A percentile compares a stretch with the other conserved stretches of the same genome.
phyloP scores from a whole-genome alignment of 2,888 invertebrate genomes.

The Metalampra italica region DNA sequence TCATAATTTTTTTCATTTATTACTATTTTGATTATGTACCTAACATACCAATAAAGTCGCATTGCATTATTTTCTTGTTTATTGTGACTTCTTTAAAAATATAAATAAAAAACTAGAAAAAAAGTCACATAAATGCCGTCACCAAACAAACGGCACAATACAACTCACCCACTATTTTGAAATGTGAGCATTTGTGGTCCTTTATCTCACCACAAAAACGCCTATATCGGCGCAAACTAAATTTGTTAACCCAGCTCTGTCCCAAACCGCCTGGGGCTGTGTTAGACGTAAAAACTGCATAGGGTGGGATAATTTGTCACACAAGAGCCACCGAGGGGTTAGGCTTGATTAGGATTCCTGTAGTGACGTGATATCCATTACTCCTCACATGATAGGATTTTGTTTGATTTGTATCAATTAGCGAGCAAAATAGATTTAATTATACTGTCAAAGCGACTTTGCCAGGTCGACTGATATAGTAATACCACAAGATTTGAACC shows the following conservation, averaged over 20 bases:
- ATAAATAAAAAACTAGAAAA: too few relatives aligned
- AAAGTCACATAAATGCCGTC: background rate
- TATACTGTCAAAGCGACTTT: too few relatives aligned
- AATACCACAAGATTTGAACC: background rate
- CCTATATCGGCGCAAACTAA: slow-evolving; percentile 35
- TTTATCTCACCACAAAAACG: slow-evolving; percentile 25
- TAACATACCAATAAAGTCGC: too few relatives aligned
- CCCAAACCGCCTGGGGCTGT: slow-evolving; percentile 7
- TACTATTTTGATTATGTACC: too few relatives aligned
- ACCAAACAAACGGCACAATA: background rate
- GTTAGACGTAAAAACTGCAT: slow-evolving; percentile 19
- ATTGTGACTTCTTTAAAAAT: too few relatives aligned
- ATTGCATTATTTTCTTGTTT: too few relatives aligned
- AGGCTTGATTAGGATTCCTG: background rate
- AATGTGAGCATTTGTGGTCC: slow-evolving; percentile 3
- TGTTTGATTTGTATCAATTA: background rate
- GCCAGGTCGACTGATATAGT: too few relatives aligned
- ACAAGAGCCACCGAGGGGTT: background rate
- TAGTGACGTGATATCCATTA: background rate
- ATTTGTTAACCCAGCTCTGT: slow-evolving; percentile 35
- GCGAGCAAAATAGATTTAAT: background rate
- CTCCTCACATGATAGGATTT: background rate
- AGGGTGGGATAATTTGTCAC: slow-evolving; percentile 26
- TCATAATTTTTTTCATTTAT: too few relatives aligned
- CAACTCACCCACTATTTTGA: background rate